Evolutionary conservation across 2,888 invertebrate species (phyloP).

Genomic region (Oligia fasciuncula): DNA sequence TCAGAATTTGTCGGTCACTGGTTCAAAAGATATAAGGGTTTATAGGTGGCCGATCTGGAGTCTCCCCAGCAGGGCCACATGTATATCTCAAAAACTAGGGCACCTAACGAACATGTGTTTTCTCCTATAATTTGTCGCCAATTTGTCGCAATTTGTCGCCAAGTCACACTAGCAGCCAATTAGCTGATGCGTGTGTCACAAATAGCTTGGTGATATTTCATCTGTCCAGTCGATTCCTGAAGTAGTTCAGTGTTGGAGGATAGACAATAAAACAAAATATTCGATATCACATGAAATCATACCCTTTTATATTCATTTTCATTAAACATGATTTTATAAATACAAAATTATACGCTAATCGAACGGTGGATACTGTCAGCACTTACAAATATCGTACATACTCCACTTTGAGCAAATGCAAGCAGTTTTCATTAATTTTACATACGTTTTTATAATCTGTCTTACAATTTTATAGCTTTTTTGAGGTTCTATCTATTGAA

Average conservation of each 20-base stretch:
- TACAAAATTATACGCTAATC: slow-evolving; percentile 83
- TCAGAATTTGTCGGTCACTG: too few species aligned
- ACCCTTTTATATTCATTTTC: slow-evolving; percentile 85
- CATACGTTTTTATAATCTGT: slow-evolving; percentile 45
- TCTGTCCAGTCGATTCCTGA: too few species aligned
- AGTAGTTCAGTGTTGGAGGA: neutral
- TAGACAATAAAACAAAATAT: slow-evolving; percentile 73
- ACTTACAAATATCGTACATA: slow-evolving; percentile 74
- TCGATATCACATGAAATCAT: slow-evolving; percentile 86
- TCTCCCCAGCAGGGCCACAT: too few species aligned
- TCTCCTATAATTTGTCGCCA: too few species aligned
- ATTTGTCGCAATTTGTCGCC: too few species aligned
- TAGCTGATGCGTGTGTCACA: too few species aligned
- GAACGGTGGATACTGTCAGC: slow-evolving; percentile 83
- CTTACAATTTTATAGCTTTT: slow-evolving; percentile 46
- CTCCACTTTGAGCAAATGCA: slow-evolving; percentile 86
- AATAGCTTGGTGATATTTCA: too few species aligned
- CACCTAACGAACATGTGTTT: too few species aligned
- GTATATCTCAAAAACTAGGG: too few species aligned
- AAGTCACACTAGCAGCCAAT: too few species aligned
- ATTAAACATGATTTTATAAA: slow-evolving; percentile 85
- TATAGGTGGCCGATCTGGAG: too few species aligned
- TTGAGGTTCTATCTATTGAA: slow-evolving; percentile 60
- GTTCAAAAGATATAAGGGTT: too few species aligned
- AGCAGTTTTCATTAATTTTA: slow-evolving; percentile 70